A percentile compares a stretch with the other conserved stretches of the same genome.
Conservation (phyloP, 2,797 vertebrate genomes). For the Nasua narica region DNA sequence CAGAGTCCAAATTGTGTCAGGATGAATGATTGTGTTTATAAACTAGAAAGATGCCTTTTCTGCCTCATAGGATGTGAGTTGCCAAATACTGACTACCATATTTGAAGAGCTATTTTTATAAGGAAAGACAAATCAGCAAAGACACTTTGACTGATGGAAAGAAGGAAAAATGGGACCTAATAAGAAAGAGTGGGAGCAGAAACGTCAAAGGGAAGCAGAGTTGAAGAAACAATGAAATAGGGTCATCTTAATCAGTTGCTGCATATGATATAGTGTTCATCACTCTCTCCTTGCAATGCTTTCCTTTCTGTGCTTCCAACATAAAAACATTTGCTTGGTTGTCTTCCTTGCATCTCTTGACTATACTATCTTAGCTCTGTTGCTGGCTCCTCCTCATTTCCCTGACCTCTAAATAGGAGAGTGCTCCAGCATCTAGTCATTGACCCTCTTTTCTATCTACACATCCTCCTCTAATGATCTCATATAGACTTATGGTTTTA, state of each 20-base stretch:
- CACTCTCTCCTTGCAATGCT: not conserved
- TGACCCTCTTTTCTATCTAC: not conserved
- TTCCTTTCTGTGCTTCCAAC: not conserved
- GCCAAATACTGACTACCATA: not conserved
- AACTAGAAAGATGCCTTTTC: slow-evolving; percentile 1
- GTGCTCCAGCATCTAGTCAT: not conserved
- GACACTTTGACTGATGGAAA: not conserved
- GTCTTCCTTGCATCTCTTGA: not conserved
- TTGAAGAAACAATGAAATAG: not conserved
- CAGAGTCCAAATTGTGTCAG: slow-evolving; percentile 11
- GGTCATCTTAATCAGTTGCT: not conserved
- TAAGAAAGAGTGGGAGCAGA: not conserved
- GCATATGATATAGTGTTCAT: not conserved
- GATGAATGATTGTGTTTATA: not conserved
- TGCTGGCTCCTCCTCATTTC: not conserved
- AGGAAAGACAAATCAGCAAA: not conserved
- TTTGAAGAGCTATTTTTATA: not conserved
- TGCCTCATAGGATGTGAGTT: not conserved
- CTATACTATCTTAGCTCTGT: not conserved
- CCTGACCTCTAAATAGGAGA: not conserved
- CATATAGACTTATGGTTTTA: not conserved
- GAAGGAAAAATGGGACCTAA: not conserved
- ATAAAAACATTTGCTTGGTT: not conserved
- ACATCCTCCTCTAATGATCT: not conserved
- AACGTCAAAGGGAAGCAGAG: not conserved